Evolutionary conservation across 2,797 vertebrate species (phyloP).

Genomic region (Coregonus ussuriensis): DNA sequence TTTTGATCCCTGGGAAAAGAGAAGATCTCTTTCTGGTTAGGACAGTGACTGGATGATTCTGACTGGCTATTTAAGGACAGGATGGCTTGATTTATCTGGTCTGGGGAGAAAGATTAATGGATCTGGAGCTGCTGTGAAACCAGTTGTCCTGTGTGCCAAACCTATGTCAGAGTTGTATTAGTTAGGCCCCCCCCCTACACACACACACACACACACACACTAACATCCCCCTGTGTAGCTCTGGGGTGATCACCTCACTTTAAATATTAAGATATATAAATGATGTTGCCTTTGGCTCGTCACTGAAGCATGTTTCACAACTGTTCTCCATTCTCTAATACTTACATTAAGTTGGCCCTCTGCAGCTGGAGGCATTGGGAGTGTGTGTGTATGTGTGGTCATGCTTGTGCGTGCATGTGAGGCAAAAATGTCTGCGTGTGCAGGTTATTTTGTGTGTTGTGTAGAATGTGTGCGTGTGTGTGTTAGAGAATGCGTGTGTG

Average conservation of each 20-base stretch:
- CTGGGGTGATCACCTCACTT: no score
- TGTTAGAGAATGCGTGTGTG: constrained; percentile 28
- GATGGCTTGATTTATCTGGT: constrained; percentile 66
- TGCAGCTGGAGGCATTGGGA: constrained; percentile 51
- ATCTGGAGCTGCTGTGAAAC: constrained; percentile 57
- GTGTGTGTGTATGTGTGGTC: constrained; percentile 16
- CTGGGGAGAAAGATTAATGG: constrained; percentile 32
- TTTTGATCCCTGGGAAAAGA: constrained; percentile 61
- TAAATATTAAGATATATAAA: constrained; percentile 16
- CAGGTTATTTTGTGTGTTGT: constrained; percentile 16
- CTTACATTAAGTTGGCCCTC: constrained; percentile 33
- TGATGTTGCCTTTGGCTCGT: constrained; percentile 65
- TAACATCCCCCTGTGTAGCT: no score
- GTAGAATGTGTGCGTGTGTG: background rate
- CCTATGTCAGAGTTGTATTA: constrained; percentile 33
- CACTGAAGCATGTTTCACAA: constrained; percentile 60
- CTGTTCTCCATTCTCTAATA: constrained; percentile 42
- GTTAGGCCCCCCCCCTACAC: constrained; percentile 26
- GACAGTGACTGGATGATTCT: background rate
- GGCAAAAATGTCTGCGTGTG: constrained; percentile 23
- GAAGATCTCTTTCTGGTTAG: constrained; percentile 23
- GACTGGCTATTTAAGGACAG: constrained; percentile 57
- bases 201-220: no score
- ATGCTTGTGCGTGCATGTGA: constrained; percentile 16
- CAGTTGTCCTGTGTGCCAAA: constrained; percentile 40